Percentiles rank a stretch among this genome's conserved stretches.
Conservation (phyloP, 2,888 invertebrate species). For the Ethmia dodecea region DNA sequence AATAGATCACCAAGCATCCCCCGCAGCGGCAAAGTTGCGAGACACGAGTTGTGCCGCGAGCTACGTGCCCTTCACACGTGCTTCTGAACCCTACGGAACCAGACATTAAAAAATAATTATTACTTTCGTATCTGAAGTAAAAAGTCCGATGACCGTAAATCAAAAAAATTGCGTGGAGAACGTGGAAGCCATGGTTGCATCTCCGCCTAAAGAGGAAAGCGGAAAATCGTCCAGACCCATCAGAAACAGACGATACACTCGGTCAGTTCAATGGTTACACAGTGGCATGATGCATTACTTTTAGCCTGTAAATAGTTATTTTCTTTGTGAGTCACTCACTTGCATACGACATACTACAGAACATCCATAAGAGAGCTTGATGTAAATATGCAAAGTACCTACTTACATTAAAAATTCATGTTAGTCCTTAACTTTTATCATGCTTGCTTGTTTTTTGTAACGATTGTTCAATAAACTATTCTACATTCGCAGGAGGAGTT, state of each 20-base stretch:
- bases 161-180: constrained; percentile 39
- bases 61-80: constrained; percentile 68
- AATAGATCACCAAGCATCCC: constrained; percentile 74
- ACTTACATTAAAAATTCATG: not conserved
- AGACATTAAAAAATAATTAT: constrained; percentile 1
- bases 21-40: constrained; percentile 64
- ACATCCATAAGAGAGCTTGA: constrained; percentile 22
- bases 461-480: constrained; percentile 6
- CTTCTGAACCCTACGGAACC: constrained; percentile 24
- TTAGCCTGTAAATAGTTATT: constrained; percentile 44
- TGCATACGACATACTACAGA: constrained; percentile 23
- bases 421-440: not conserved
- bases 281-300: constrained; percentile 58
- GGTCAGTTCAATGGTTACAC: constrained; percentile 73
- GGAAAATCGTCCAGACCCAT: constrained; percentile 80
- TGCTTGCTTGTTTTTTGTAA: too few relatives aligned
- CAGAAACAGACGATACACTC: constrained; percentile 84
- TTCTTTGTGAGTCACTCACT: constrained; percentile 67
- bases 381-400: constrained; percentile 6
- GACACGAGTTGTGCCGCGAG: constrained; percentile 61
- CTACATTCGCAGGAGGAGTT: constrained; percentile 65
- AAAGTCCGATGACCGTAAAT: constrained; percentile 58
- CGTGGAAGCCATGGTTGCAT: constrained; percentile 49
- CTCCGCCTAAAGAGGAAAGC: constrained; percentile 54
- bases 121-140: constrained; percentile 1